Percentiles rank a stretch among this genome's conserved stretches.
phyloP scores from a whole-genome alignment of 64 coral and sea anemone genomes.

The Cladopsammia gracilis region DNA sequence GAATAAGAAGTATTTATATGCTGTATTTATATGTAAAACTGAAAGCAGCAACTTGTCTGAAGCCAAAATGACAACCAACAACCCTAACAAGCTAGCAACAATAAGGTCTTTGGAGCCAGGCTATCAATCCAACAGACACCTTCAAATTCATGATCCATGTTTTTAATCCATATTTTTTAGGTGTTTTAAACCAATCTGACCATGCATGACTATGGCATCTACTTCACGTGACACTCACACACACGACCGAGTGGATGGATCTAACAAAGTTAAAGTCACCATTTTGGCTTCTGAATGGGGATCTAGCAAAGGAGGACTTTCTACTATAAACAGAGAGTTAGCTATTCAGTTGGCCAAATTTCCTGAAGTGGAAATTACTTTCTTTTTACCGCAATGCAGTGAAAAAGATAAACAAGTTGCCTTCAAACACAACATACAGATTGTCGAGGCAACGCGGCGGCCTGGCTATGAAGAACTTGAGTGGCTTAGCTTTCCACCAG shows the following conservation, averaged over 20 bases:
- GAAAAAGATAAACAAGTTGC: not conserved
- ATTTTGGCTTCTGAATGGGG: conserved; percentile 14
- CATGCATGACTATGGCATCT: not conserved
- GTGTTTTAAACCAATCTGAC: too few species aligned
- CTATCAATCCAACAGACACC: too few species aligned
- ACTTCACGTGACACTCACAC: not conserved
- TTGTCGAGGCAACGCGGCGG: not conserved
- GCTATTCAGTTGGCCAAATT: conserved; percentile 29
- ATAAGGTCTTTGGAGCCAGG: too few species aligned
- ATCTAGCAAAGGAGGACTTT: not conserved
- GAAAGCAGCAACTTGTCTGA: too few species aligned
- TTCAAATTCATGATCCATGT: too few species aligned
- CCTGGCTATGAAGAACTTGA: not conserved
- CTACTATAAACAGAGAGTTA: conserved; percentile 28
- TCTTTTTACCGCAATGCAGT: not conserved
- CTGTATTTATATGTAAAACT: too few species aligned
- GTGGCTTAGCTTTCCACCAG: not conserved
- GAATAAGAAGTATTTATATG: too few species aligned
- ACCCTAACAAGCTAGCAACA: too few species aligned
- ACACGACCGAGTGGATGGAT: too few species aligned
- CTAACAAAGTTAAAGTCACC: not conserved
- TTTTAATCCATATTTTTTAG: too few species aligned
- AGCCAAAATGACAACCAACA: too few species aligned
- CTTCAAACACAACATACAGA: not conserved
- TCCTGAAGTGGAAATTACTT: conserved; percentile 17